Conservation (phyloP, 92 coral and sea anemone species). For the Blastomussa wellsi region DNA sequence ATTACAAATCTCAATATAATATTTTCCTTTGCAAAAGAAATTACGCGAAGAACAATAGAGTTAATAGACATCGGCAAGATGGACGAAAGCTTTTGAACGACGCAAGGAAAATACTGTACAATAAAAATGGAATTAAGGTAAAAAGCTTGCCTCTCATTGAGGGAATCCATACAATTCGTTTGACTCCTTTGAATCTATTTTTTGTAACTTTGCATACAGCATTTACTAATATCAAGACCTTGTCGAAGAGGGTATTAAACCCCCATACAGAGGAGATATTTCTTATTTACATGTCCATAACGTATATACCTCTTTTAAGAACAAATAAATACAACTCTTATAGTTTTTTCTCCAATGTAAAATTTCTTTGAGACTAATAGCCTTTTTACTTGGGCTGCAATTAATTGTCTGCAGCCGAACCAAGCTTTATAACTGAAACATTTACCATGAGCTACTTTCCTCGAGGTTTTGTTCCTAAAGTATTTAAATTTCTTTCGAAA, state of each 20-base stretch:
- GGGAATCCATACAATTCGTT: neutral
- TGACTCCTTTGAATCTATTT: neutral
- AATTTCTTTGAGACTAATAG: neutral
- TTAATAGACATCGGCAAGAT: neutral
- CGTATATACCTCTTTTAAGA: slow-evolving; percentile 42
- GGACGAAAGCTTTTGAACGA: slow-evolving; percentile 13
- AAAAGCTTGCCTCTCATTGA: neutral
- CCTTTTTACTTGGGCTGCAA: neutral
- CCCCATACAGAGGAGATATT: slow-evolving; percentile 29
- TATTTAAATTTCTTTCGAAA: neutral
- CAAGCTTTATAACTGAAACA: slow-evolving; percentile 5
- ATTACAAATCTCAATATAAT: neutral
- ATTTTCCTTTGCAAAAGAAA: slow-evolving; percentile 9
- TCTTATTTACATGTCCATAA: slow-evolving; percentile 21
- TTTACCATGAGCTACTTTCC: neutral
- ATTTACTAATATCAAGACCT: slow-evolving; percentile 6
- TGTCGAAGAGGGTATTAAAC: neutral
- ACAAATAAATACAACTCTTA: slow-evolving; percentile 55
- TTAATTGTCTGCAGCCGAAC: neutral
- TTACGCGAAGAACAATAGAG: no score
- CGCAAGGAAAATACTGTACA: slow-evolving; percentile 13
- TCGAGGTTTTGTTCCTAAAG: neutral
- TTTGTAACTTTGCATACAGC: neutral
- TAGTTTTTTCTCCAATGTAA: slow-evolving; percentile 37
- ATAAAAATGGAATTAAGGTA: slow-evolving; percentile 12